These are phyloP conservation scores for Tetheella fluctuosa DNA, from an alignment of 2,888 invertebrate genomes.

Conservation along the genomic window DNA sequence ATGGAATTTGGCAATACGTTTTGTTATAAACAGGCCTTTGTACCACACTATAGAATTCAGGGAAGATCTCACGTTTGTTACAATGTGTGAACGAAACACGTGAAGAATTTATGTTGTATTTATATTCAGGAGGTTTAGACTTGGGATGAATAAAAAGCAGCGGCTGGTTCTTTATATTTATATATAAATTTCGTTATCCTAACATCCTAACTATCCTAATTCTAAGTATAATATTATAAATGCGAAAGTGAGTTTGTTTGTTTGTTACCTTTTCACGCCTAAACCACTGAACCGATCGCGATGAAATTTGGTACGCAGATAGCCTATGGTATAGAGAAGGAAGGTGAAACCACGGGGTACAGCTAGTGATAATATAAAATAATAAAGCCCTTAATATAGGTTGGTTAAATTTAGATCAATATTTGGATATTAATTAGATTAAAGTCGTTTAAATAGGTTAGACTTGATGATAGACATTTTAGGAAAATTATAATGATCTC, in stretches of 20 bases:
- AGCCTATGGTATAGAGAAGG: no score
- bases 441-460: no score
- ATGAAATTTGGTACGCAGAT: no score
- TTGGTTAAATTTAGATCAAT: no score
- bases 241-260: no score
- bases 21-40: slow-evolving; percentile 4
- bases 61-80: slow-evolving; percentile 7
- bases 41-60: slow-evolving; percentile 1
- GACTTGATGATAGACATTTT: background rate
- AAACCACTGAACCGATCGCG: no score
- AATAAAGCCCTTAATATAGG: background rate
- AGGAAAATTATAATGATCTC: background rate
- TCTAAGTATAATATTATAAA: no score
- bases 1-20: slow-evolving; percentile 7
- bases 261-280: no score
- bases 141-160: background rate
- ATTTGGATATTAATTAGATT: no score
- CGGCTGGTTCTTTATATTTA: background rate
- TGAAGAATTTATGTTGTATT: slow-evolving; percentile 3
- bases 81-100: slow-evolving; percentile 5
- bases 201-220: no score
- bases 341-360: no score
- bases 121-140: slow-evolving; percentile 1
- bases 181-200: background rate
- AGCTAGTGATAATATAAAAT: no score